Percentiles rank a stretch among this genome's conserved stretches.
phyloP scores from a whole-genome alignment of 1,140 invertebrate species.

The Andricus grossulariae region DNA sequence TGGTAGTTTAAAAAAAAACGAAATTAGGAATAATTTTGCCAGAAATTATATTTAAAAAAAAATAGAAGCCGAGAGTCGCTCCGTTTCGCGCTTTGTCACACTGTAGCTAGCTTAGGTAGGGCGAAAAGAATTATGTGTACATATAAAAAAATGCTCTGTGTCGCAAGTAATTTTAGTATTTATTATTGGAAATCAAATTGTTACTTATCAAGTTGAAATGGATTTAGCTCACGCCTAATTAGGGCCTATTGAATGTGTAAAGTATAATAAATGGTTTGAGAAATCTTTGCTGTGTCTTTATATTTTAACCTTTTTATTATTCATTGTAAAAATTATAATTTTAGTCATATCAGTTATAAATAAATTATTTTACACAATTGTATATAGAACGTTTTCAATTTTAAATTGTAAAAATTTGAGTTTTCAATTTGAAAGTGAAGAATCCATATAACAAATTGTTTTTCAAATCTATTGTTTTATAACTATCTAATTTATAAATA shows the following conservation, averaged over 20 bases:
- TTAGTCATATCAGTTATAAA: too few species aligned
- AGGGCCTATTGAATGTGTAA: conserved; percentile 57
- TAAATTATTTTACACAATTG: too few species aligned
- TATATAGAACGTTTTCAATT: too few species aligned
- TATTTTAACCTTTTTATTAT: not conserved
- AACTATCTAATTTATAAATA: too few species aligned
- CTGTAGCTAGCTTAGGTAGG: conserved; percentile 56
- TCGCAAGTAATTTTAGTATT: conserved; percentile 50
- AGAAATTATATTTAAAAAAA: not conserved
- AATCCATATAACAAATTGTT: too few species aligned
- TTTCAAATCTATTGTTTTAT: too few species aligned
- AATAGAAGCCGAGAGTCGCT: conserved; percentile 33
- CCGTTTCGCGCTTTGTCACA: conserved; percentile 46
- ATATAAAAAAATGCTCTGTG: conserved; percentile 49
- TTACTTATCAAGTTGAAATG: conserved; percentile 49
- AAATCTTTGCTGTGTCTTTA: conserved; percentile 25
- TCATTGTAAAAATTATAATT: not conserved
- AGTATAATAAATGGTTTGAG: conserved; percentile 49
- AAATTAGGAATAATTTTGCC: conserved; percentile 12
- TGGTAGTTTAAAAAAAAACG: not conserved
- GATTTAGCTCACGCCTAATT: conserved; percentile 58
- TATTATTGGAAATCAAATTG: conserved; percentile 57
- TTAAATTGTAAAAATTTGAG: too few species aligned
- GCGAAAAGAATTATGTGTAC: conserved; percentile 53
- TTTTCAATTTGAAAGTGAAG: too few species aligned